These are phyloP conservation scores for Plestiodon gilberti DNA, from an alignment of 2,113 vertebrate species.

Conservation along the genomic window DNA sequence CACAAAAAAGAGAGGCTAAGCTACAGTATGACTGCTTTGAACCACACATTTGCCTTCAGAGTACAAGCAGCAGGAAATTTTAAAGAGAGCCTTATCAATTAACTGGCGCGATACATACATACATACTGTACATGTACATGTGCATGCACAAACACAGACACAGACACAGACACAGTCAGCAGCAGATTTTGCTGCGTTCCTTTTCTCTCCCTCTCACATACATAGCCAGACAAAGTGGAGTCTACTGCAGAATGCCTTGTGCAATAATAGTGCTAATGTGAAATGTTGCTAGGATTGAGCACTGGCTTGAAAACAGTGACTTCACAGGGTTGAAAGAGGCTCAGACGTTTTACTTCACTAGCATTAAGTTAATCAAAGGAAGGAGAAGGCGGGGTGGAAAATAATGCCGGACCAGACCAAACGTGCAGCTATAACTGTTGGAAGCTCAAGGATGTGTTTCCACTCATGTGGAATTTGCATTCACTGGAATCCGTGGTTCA, in stretches of 20 bases:
- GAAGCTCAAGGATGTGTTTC: no score
- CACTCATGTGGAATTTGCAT: no score
- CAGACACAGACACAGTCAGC: not conserved
- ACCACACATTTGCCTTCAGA: not conserved
- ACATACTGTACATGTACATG: no score
- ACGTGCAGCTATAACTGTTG: no score
- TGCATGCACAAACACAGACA: not conserved
- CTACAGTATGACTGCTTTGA: not conserved
- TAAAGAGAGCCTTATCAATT: fast-evolving
- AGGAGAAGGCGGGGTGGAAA: not conserved
- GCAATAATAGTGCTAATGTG: not conserved
- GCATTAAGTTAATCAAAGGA: not conserved
- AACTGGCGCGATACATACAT: not conserved
- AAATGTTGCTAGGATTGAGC: not conserved
- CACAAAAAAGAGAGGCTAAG: not conserved
- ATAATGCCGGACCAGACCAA: no score
- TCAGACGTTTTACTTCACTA: not conserved
- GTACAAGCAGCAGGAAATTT: not conserved
- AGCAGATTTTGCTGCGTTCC: not conserved
- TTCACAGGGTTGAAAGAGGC: not conserved
- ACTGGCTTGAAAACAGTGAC: not conserved
- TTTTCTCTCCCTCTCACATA: not conserved
- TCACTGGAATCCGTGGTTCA: no score
- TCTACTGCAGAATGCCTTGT: not conserved
- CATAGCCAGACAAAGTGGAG: not conserved